A percentile compares a stretch with the other conserved stretches of the same genome.
Evolutionary conservation across 1,140 invertebrate genomes (phyloP).

Genomic region (Bombus confusus): DNA sequence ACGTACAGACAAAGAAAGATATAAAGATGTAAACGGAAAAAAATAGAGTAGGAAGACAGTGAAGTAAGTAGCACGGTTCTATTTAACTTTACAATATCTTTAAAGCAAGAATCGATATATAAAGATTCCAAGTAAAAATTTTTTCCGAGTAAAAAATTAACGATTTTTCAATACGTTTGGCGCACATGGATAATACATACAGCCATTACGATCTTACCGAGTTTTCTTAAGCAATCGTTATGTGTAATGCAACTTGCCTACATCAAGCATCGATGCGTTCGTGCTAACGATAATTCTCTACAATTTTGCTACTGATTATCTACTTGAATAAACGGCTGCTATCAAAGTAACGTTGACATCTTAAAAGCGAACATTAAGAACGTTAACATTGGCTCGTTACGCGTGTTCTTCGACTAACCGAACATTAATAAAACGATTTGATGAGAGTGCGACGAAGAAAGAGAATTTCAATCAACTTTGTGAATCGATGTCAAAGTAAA

Average conservation of each 20-base stretch:
- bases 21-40: not conserved
- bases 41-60: not conserved
- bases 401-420: no score
- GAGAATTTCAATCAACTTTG: not conserved
- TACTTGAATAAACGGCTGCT: not conserved
- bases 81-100: not conserved
- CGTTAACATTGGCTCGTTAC: no score
- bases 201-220: not conserved
- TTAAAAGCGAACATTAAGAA: not conserved
- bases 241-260: not conserved
- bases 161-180: not conserved
- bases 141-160: not conserved
- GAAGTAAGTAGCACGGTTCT: not conserved
- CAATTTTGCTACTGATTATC: not conserved
- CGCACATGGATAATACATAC: no score
- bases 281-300: not conserved
- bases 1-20: not conserved
- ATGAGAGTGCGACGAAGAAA: not conserved
- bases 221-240: not conserved
- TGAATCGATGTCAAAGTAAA: not conserved
- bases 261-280: not conserved
- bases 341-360: not conserved
- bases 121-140: not conserved
- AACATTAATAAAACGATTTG: not conserved
- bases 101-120: not conserved